These are phyloP conservation scores for Procavia capensis DNA, from an alignment of 2,113 vertebrate species.

Conservation along the genomic window DNA sequence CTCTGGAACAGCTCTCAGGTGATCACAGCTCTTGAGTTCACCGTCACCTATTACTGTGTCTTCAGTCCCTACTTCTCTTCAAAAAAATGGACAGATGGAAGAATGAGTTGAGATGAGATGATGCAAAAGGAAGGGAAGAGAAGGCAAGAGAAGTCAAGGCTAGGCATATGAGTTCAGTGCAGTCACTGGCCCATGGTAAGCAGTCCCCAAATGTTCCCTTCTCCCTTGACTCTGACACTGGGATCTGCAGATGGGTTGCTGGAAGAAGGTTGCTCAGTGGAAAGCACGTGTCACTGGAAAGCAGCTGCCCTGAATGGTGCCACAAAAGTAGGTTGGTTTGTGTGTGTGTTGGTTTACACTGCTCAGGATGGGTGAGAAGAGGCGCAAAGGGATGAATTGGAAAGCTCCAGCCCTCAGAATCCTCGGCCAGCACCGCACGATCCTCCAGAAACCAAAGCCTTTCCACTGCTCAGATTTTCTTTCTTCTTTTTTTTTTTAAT, in stretches of 20 bases:
- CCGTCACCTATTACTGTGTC: neutral
- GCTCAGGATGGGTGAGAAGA: neutral
- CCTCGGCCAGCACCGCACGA: neutral
- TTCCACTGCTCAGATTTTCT: neutral
- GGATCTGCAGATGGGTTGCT: neutral
- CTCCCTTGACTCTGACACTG: neutral
- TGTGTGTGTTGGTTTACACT: neutral
- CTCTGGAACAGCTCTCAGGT: neutral
- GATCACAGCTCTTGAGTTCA: neutral
- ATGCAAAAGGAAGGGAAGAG: neutral
- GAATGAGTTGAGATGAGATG: neutral
- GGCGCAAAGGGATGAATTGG: neutral
- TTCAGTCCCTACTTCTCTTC: neutral
- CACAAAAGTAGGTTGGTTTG: neutral
- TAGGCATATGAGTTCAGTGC: neutral
- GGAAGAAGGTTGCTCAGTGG: neutral
- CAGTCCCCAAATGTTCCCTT: neutral
- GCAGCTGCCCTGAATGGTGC: neutral
- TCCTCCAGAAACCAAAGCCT: conserved; percentile 12
- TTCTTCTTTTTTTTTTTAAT: neutral
- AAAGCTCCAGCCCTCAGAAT: neutral
- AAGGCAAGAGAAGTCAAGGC: neutral
- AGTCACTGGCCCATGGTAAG: neutral
- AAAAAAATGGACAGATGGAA: neutral
- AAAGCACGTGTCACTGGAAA: neutral